These are phyloP conservation scores for Bolinopsis microptera DNA, from an alignment of 37 sponge, comb jelly and placozoan species.

Conservation along the genomic window DNA sequence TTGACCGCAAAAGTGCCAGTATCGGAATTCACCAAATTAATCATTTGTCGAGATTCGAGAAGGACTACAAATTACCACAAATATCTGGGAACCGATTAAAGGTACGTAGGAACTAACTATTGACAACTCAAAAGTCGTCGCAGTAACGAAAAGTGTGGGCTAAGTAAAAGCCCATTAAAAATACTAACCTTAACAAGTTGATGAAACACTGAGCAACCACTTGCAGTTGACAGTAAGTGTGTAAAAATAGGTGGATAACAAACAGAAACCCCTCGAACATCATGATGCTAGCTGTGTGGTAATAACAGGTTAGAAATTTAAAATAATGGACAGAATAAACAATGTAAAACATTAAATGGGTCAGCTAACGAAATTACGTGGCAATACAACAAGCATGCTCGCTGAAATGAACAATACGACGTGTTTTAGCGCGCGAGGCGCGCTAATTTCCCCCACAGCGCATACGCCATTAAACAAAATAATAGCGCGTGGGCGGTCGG, in stretches of 20 bases:
- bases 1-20: too few relatives aligned
- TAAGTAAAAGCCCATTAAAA: too few relatives aligned
- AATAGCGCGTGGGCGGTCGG: neutral
- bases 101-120: too few relatives aligned
- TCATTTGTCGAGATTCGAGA: too few relatives aligned
- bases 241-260: slow-evolving; percentile 59
- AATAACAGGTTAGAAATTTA: neutral
- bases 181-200: neutral
- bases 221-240: slow-evolving; percentile 63
- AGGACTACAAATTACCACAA: too few relatives aligned
- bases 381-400: neutral
- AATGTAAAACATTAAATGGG: too few relatives aligned
- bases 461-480: neutral
- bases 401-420: too few relatives aligned
- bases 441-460: neutral
- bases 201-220: neutral
- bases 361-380: neutral
- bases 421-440: neutral
- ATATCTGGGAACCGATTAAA: too few relatives aligned
- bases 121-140: too few relatives aligned
- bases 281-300: neutral
- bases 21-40: too few relatives aligned
- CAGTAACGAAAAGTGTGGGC: too few relatives aligned
- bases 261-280: slow-evolving; percentile 58
- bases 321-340: too few relatives aligned